Evolutionary conservation across 2,888 invertebrate genomes (phyloP), one percentile per base, ranked within the genome.

Genomic region (Hirtodrosophila trivittata): DNA sequence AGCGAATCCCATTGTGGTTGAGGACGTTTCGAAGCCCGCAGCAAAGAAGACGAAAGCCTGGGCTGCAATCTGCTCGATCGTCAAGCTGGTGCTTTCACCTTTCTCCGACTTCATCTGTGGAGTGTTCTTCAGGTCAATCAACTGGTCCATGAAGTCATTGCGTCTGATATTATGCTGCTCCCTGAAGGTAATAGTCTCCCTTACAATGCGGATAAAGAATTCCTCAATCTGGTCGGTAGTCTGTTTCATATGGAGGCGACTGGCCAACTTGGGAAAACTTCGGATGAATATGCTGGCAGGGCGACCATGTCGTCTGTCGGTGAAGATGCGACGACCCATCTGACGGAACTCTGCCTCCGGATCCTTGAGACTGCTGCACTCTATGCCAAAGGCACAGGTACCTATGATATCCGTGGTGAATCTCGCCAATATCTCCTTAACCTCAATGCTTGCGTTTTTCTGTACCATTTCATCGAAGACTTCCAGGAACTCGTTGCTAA

Each of bases 11-110:
- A 92, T 89, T 0, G 91, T 90, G 0, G 91, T 89, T 0, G 91
- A 89, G 0, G 92, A 92, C 0, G 93, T 92, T 75, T 93, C 93
- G 37, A 91, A 92, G 0, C 93, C 93, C 33, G 92, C 93, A 1
- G 87, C 59, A 57, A 92, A 92, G 66, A 94, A 93, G 0, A 92
- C 84, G 28, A 92, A 90, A 7, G 92, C 92, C 57, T 93, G 93
- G 0, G 93, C 91, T 0, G 91, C 89, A 0, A 93, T 69, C 32
- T 93, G 77, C 0, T 91, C 89, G 1, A 92, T 86, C 0, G 81
- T 75, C 3, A 88, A 45, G 37, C 67, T 76, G 21, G 71, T 26
- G n/a, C 59, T 70, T 14, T 86, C 78, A 0, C 84, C 84, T 3
- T 69, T 50, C 21, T 91, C 78, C 0, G 70, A 59, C 25, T 74